These are phyloP conservation scores for Drosophila algonquin DNA, from an alignment of 2,888 invertebrate genomes.

Conservation along the genomic window DNA sequence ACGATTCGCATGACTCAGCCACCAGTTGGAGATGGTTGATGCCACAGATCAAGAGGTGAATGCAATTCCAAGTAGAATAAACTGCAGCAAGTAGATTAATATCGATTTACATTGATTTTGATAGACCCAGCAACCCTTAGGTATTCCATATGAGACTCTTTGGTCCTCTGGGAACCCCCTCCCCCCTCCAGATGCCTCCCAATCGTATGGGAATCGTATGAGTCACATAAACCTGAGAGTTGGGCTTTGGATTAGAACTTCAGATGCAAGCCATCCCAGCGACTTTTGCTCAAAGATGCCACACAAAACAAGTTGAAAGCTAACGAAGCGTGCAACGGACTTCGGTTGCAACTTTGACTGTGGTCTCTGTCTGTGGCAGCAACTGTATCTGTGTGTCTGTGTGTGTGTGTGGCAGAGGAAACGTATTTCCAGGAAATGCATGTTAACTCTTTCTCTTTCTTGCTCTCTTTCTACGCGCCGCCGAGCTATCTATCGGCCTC, in stretches of 20 bases:
- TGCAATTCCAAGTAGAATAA: constrained; percentile 14
- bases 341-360: constrained; percentile 15
- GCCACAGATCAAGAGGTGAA: constrained; percentile 37
- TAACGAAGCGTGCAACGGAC: constrained; percentile 41
- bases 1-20: constrained; percentile 61
- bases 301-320: constrained; percentile 38
- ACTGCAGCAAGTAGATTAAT: neutral
- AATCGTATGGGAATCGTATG: neutral
- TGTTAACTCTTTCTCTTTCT: constrained; percentile 37
- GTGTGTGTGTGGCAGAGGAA: constrained; percentile 53
- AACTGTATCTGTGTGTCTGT: no score
- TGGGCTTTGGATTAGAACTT: constrained; percentile 1
- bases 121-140: no score
- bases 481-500: no score
- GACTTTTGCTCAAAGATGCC: neutral
- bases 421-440: constrained; percentile 70
- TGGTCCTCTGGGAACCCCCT: no score
- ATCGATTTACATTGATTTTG: no score
- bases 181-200: no score
- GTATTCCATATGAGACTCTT: no score
- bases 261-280: neutral
- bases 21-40: constrained; percentile 29
- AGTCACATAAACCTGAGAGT: neutral
- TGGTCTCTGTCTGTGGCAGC: neutral
- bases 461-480: no score